Evolutionary conservation across 2,888 invertebrate species (phyloP).

Genomic region (Brassicogethes aeneus): DNA sequence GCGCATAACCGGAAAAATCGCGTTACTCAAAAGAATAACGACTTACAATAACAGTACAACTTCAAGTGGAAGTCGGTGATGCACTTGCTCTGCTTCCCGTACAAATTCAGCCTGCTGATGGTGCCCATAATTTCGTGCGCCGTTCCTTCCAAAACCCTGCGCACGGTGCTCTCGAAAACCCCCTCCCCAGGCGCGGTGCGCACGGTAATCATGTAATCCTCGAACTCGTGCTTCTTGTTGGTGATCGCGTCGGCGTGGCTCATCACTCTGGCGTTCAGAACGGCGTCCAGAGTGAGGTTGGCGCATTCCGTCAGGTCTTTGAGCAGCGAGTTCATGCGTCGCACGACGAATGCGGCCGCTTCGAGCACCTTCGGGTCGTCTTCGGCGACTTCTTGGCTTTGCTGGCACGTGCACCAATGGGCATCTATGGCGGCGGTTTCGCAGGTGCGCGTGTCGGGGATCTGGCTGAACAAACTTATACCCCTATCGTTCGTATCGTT

Average conservation of each 20-base stretch:
- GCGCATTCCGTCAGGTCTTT: slow-evolving; percentile 56
- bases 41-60: slow-evolving; percentile 65
- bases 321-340: slow-evolving; percentile 56
- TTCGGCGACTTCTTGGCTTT: slow-evolving; percentile 47
- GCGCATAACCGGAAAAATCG: too few relatives aligned
- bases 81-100: slow-evolving; percentile 73
- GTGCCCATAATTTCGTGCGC: slow-evolving; percentile 55
- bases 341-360: slow-evolving; percentile 53
- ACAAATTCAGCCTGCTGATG: slow-evolving; percentile 68
- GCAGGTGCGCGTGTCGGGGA: slow-evolving; percentile 68
- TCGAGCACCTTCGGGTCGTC: slow-evolving; percentile 42
- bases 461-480: slow-evolving; percentile 62
- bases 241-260: slow-evolving; percentile 36
- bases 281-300: slow-evolving; percentile 48
- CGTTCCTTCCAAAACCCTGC: slow-evolving; percentile 32
- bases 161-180: slow-evolving; percentile 72
- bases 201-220: slow-evolving; percentile 55
- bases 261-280: slow-evolving; percentile 61
- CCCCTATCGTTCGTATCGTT: slow-evolving; percentile 15
- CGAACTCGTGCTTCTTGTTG: slow-evolving; percentile 36
- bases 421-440: slow-evolving; percentile 65
- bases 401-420: slow-evolving; percentile 86
- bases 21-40: not conserved
- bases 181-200: slow-evolving; percentile 59
- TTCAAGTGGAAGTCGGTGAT: slow-evolving; percentile 65